Evolutionary conservation across 1,140 invertebrate genomes (phyloP).

Genomic region (Ericerus pela): DNA sequence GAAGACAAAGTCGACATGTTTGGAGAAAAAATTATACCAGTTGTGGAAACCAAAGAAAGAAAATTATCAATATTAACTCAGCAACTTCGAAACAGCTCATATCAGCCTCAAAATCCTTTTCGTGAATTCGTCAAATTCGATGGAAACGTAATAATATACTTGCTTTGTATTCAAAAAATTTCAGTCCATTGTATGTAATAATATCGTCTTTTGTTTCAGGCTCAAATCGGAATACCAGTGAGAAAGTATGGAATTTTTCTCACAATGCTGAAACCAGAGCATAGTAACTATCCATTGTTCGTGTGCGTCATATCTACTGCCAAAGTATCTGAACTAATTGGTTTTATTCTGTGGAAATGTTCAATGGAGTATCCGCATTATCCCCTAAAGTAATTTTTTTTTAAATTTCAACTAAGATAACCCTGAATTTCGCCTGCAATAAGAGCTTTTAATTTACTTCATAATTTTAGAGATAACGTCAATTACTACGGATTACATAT

Average conservation of each 20-base stretch:
- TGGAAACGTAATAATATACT: slow-evolving; percentile 45
- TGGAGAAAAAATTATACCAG: slow-evolving; percentile 34
- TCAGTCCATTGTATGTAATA: too few species aligned
- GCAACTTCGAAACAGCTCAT: slow-evolving; percentile 55
- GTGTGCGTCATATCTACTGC: slow-evolving; percentile 65
- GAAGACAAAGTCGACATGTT: slow-evolving; percentile 55
- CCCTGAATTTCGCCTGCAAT: background rate
- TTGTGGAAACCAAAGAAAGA: slow-evolving; percentile 33
- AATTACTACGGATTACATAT: slow-evolving; percentile 70
- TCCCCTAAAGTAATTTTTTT: slow-evolving; percentile 38
- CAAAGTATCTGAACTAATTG: slow-evolving; percentile 83
- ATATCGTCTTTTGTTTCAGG: slow-evolving; percentile 28
- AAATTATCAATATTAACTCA: slow-evolving; percentile 46
- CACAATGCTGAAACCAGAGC: slow-evolving; percentile 62
- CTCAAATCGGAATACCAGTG: slow-evolving; percentile 55
- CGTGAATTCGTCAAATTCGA: slow-evolving; percentile 82
- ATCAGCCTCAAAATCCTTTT: slow-evolving; percentile 66
- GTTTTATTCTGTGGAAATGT: slow-evolving; percentile 74
- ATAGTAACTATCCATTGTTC: slow-evolving; percentile 67
- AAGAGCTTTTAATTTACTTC: slow-evolving; percentile 14
- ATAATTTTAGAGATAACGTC: slow-evolving; percentile 19
- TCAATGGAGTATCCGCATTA: slow-evolving; percentile 34
- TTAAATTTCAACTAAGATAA: background rate
- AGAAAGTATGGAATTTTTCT: slow-evolving; percentile 75
- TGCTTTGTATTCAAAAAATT: slow-evolving; percentile 5